Percentiles rank a stretch among this genome's conserved stretches.
Conservation (phyloP, 2,888 invertebrate species). For the Orthosia gothica region DNA sequence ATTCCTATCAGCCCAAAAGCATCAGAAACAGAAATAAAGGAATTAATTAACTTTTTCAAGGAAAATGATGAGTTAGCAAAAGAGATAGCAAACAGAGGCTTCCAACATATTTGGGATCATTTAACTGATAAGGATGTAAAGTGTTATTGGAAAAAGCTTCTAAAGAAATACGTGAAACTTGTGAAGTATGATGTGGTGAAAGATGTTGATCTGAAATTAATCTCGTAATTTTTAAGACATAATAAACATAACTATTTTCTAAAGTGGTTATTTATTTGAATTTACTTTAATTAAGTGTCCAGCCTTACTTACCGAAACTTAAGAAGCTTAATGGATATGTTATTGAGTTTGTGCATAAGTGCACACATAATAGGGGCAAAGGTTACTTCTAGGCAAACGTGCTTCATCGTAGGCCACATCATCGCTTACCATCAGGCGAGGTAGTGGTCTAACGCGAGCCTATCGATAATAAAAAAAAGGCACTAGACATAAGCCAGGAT, state of each 20-base stretch:
- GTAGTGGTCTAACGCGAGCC: too few species aligned
- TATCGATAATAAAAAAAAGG: too few species aligned
- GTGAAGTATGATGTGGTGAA: slow-evolving; percentile 93
- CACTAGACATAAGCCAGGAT: too few species aligned
- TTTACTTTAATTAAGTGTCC: neutral
- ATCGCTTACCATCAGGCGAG: too few species aligned
- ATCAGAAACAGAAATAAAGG: slow-evolving; percentile 93
- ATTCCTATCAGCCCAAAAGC: slow-evolving; percentile 94
- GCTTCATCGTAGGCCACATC: too few species aligned
- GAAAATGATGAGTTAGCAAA: slow-evolving; percentile 94
- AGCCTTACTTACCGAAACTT: neutral
- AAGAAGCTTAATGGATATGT: too few species aligned
- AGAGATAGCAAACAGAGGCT: slow-evolving; percentile 96
- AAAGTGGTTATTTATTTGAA: slow-evolving; percentile 9
- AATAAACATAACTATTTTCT: slow-evolving; percentile 19
- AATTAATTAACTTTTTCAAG: slow-evolving; percentile 94
- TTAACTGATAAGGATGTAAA: slow-evolving; percentile 95
- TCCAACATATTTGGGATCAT: slow-evolving; percentile 96
- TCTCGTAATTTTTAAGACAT: slow-evolving; percentile 29
- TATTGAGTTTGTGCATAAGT: too few species aligned
- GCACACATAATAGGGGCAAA: too few species aligned
- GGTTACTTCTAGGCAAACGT: too few species aligned
- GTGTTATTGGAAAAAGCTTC: slow-evolving; percentile 96
- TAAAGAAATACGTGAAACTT: slow-evolving; percentile 94
- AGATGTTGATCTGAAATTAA: slow-evolving; percentile 89